Evolutionary conservation across 2,797 vertebrate species (phyloP).

Genomic region (Sarcoramphus papa): DNA sequence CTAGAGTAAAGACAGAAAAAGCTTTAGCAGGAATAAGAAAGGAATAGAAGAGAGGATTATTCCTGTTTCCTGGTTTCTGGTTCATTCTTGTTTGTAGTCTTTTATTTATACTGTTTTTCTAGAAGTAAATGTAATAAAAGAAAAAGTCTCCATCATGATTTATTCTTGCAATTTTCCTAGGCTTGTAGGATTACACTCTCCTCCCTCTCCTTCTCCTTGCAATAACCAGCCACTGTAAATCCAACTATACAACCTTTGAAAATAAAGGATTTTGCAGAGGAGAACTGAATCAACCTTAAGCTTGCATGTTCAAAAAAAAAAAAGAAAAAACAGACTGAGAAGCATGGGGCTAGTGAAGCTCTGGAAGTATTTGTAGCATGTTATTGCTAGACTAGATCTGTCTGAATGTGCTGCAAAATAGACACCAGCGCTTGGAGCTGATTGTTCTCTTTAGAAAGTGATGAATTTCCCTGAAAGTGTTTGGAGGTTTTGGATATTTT

Average conservation of each 20-base stretch:
- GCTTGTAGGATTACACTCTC: slow-evolving; percentile 58
- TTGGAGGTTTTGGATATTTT: not conserved
- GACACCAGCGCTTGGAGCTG: slow-evolving; percentile 5
- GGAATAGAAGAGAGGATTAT: not conserved
- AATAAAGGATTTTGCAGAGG: slow-evolving; percentile 17
- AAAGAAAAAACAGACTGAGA: not conserved
- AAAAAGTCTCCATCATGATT: slow-evolving; percentile 55
- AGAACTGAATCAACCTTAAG: slow-evolving; percentile 61
- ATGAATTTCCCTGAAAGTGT: slow-evolving; percentile 17
- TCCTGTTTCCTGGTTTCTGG: slow-evolving; percentile 32
- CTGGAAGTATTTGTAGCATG: not conserved
- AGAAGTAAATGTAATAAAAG: slow-evolving; percentile 62
- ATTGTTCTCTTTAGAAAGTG: slow-evolving; percentile 16
- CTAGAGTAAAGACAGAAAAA: slow-evolving; percentile 45
- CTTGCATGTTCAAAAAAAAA: slow-evolving; percentile 32
- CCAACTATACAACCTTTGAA: slow-evolving; percentile 29
- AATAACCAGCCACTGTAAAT: slow-evolving; percentile 64
- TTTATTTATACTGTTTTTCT: slow-evolving; percentile 60
- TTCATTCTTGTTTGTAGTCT: slow-evolving; percentile 27
- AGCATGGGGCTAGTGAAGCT: not conserved
- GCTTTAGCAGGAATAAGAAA: not conserved
- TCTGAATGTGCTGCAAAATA: slow-evolving; percentile 23
- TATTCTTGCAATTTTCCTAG: slow-evolving; percentile 56
- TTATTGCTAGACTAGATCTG: slow-evolving; percentile 50
- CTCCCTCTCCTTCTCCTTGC: slow-evolving; percentile 9